Evolutionary conservation across 2,113 vertebrate species (phyloP).

Genomic region (Dromaius novaehollandiae): DNA sequence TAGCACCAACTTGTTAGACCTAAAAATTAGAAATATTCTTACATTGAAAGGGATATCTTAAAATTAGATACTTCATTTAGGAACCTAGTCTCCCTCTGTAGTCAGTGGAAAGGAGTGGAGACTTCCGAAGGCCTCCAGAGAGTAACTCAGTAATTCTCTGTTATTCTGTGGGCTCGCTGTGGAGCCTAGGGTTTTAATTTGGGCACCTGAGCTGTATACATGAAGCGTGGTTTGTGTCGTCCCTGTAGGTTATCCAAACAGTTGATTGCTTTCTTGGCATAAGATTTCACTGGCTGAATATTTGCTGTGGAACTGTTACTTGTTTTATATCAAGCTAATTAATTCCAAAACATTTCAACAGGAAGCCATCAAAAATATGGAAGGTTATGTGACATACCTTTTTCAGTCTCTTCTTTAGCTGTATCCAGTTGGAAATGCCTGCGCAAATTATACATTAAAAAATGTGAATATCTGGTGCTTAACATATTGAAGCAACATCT

Average conservation of each 20-base stretch:
- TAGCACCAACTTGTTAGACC: neutral
- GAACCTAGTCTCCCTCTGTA: neutral
- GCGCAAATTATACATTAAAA: slow-evolving; percentile 24
- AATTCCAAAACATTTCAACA: neutral
- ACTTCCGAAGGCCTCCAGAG: neutral
- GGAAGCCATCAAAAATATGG: neutral
- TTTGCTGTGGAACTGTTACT: neutral
- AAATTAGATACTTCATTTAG: neutral
- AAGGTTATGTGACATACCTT: slow-evolving; percentile 37
- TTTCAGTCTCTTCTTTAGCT: neutral
- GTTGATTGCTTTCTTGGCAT: neutral
- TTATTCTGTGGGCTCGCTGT: neutral
- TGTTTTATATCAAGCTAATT: neutral
- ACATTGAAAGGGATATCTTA: neutral
- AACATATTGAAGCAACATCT: neutral
- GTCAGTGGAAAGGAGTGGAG: neutral
- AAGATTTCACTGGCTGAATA: neutral
- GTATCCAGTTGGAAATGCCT: neutral
- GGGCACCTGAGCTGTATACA: neutral
- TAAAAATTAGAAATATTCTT: neutral
- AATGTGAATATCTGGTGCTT: neutral
- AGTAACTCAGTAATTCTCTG: neutral
- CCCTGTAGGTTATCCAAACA: neutral
- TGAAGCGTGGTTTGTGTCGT: neutral
- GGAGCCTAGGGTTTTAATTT: neutral